Base-by-base conservation (phyloP, 2,888 invertebrate genomes). In the Thumatha senex region DNA sequence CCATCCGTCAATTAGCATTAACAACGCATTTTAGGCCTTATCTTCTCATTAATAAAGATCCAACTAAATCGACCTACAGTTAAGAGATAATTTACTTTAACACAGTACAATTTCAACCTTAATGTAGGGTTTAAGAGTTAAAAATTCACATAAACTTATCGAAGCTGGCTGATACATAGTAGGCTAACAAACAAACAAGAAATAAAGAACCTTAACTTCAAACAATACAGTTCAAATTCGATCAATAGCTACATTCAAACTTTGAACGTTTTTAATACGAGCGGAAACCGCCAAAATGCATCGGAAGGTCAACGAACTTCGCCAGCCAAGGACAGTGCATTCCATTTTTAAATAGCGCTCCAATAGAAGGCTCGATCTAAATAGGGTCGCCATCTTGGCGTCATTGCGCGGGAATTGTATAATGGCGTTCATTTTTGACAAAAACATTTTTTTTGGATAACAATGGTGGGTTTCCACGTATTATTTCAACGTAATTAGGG, bases 311-410 rank as follows among this genome's bases (percentile, higher is more conserved):
- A 80, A 89, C 84, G 90, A 88, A 86, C 90, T 78, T 73, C 55
- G 75, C 74, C 72, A 80, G 75, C 89, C 90, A 91, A 91, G 91
- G 91, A 91, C 91, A 91, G 86, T 85, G 90, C 90, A 91, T 89
- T 90, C 88, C 87, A 87, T 90, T 90, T 90, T 90, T 89, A 86
- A 89, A 89, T 91, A 89, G 90, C 89, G 82, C 84, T 79, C 89
- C 89, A 88, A 89, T 89, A 89, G 89, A 88, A 84, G 82, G 84
- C 84, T 78, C 79, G 81, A 83, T 89, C 91, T 91, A 90, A 90
- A 89, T 89, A 89, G 86, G 80, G 67, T 85, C 80, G 90, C 90
- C 91, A 90, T 91, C 85, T 89, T 90, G 86, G 69, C 84, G 81
- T 88, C 86, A 82, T 84, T 85, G 77, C 77, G 81, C 83, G 81